Base-by-base conservation (phyloP, 1,140 invertebrate genomes). In the Trichonephila inaurata region DNA sequence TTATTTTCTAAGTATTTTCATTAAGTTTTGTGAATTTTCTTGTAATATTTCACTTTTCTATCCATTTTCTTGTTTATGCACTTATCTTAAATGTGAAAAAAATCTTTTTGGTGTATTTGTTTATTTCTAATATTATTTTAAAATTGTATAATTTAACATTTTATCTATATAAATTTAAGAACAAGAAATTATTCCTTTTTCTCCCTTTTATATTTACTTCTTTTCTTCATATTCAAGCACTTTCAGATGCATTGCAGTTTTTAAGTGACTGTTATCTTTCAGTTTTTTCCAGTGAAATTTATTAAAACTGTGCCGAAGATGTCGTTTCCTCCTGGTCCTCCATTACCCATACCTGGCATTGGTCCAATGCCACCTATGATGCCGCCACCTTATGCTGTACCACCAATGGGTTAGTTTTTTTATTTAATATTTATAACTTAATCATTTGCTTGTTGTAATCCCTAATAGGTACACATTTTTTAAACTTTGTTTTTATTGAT, bases 301-400 rank as follows among this genome's bases (percentile, higher is more conserved):
- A 94, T 94, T 69, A 94, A 94, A 94, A 81, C 88, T 94, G 93
- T 94, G 77, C 93, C 93, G 87, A 94, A 94, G 72, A 96, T 96
- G 96, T 96, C 96, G 24, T 96, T 95, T 95, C 96, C 96, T 28
- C 95, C 95, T 82, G 94, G 96, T 40, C 95, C 94, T 62, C 95
- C 94, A 66, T 95, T 95, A 72, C 93, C 95, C 33, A 95, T 96
- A 95, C 95, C 95, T 44, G 95, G 95, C 24, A 95, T 96, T 95
- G 95, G 95, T 21, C 95, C 95, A 61, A 95, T 95, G 95, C 95
- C 94, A 19, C 95, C 95, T 19, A 95, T 95, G 95, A 95, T 95
- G 94, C 93, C 95, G 72, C 95, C 95, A 24, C 94, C 82, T 82
- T 96, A 95, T 95, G 94, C 95, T 14, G 96, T 95, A 94, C 94